Conservation (phyloP, 2,888 invertebrate species). For the Antheraea assamensis region DNA sequence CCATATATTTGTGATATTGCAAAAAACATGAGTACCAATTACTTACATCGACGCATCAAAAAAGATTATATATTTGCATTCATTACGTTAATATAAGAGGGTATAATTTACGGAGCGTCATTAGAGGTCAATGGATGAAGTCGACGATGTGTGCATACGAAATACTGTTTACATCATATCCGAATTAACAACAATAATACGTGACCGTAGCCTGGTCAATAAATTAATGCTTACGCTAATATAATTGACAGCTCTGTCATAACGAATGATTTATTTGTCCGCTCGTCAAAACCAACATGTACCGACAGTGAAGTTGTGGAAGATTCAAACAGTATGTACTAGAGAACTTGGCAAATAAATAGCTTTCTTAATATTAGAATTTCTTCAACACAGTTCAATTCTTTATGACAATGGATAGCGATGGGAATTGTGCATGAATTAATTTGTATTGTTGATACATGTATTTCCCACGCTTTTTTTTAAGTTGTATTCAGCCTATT, state of each 20-base stretch:
- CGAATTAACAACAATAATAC: background rate
- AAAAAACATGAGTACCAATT: too few relatives aligned
- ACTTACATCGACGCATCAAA: too few relatives aligned
- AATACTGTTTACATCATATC: background rate
- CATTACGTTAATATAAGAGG: background rate
- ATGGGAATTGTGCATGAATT: too few relatives aligned
- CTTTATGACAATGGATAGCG: too few relatives aligned
- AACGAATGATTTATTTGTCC: background rate
- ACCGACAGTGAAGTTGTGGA: background rate
- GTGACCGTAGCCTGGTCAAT: background rate
- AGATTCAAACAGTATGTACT: background rate
- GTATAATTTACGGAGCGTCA: background rate
- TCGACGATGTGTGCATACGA: background rate
- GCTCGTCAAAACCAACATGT: background rate
- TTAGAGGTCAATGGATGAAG: conserved; percentile 2
- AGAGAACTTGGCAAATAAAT: background rate
- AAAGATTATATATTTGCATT: too few relatives aligned
- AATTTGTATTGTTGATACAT: too few relatives aligned
- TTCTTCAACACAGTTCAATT: too few relatives aligned
- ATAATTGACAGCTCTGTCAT: background rate
- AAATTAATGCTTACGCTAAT: background rate
- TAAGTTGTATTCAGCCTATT: too few relatives aligned
- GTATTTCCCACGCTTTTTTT: too few relatives aligned
- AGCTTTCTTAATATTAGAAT: background rate
- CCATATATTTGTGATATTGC: too few relatives aligned